Percentiles rank a stretch among this genome's conserved stretches.
Evolutionary conservation across 2,888 invertebrate species (phyloP).

Genomic region (Cybosia mesomella): DNA sequence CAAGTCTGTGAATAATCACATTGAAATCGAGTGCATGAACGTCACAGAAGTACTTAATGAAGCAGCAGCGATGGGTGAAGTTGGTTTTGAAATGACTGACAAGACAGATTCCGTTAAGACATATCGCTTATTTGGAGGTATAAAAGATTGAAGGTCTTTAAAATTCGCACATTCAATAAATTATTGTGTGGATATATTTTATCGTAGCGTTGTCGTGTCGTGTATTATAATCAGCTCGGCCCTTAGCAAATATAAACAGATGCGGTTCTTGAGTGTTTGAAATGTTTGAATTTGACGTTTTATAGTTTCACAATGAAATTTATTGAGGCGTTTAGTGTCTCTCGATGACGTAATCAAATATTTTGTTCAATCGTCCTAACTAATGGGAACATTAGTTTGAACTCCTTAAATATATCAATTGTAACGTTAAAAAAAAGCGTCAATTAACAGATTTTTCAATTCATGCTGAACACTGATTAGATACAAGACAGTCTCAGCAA

Average conservation of each 20-base stretch:
- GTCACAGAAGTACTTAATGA: neutral
- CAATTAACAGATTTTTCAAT: no score
- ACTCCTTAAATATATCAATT: neutral
- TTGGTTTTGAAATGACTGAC: neutral
- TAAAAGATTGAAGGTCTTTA: neutral
- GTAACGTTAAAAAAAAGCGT: neutral
- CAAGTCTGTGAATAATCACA: neutral
- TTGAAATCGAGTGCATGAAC: neutral
- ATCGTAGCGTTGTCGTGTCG: constrained; percentile 10
- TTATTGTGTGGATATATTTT: neutral
- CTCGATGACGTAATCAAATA: constrained; percentile 13
- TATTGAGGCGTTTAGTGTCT: constrained; percentile 17
- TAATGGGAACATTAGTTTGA: neutral
- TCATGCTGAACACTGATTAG: no score
- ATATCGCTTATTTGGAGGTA: neutral
- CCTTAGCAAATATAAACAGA: constrained; percentile 29
- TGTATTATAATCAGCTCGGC: constrained; percentile 13
- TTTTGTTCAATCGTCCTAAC: neutral
- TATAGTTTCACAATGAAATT: constrained; percentile 24
- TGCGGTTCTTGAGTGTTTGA: constrained; percentile 23
- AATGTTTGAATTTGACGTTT: constrained; percentile 22
- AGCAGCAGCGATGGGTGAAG: neutral
- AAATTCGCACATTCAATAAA: neutral
- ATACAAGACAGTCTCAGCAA: no score
- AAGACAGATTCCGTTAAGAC: neutral